Evolutionary conservation across 2,113 vertebrate species (phyloP).

Genomic region (Cepphus grylle): DNA sequence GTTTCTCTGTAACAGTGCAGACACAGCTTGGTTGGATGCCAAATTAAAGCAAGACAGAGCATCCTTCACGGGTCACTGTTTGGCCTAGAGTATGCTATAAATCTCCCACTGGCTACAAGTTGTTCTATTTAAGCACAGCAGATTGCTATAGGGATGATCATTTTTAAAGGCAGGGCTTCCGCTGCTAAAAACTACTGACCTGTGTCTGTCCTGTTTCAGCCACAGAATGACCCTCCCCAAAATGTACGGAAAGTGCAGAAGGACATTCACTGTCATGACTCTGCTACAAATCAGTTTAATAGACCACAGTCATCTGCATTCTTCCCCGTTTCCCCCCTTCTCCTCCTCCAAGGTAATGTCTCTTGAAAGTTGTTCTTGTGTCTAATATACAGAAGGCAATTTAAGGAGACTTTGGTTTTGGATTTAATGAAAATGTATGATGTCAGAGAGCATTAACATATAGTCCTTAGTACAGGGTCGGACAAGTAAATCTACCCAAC

Average conservation of each 20-base stretch:
- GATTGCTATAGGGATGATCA: conserved; percentile 42
- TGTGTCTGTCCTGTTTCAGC: conserved; percentile 16
- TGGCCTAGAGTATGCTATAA: conserved; percentile 47
- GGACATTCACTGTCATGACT: background rate
- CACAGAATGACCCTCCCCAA: background rate
- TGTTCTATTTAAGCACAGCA: conserved; percentile 47
- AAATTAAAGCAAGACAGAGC: conserved; percentile 41
- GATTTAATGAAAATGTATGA: background rate
- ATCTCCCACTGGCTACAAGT: conserved; percentile 43
- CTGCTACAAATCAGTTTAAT: conserved; percentile 35
- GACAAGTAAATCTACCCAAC: background rate
- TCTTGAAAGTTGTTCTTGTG: background rate
- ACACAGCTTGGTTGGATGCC: conserved; percentile 13
- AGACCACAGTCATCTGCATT: background rate
- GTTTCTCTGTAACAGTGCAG: conserved; percentile 21
- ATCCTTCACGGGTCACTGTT: conserved; percentile 62
- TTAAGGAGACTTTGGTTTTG: background rate
- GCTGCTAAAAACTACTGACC: conserved; percentile 36
- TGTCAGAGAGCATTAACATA: background rate
- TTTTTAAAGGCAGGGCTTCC: conserved; percentile 43
- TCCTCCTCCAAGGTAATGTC: background rate
- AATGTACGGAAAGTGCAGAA: conserved; percentile 10
- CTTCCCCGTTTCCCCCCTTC: background rate
- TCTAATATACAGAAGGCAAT: background rate
- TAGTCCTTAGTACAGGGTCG: background rate